Base-by-base conservation (phyloP, 2,888 invertebrate species). In the Pollenia angustigena region DNA sequence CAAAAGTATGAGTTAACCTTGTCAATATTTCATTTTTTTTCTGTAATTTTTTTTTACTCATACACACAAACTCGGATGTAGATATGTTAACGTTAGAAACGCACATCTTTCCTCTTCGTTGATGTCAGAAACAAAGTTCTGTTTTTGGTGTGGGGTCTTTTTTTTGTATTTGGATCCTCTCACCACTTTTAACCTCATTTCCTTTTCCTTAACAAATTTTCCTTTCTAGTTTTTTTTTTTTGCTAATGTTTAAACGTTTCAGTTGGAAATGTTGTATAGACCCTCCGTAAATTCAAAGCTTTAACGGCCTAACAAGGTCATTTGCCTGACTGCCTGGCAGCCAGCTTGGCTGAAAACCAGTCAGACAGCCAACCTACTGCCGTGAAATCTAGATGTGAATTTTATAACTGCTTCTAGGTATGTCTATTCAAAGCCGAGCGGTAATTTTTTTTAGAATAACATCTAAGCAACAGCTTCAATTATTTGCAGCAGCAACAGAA, bases 251-350 rank as follows among this genome's bases (percentile, higher is more conserved):
- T 54, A 23, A 44, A 12, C 40, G 12, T 40, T 74, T 14, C 58
- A n/a, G 14, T 48, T 46, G 11, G 46, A 56, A 66, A 68, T n/a
- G 12, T 46, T 78, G 48, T 78, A 56, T 14, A 44, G 56, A 58
- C 9, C 23, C 23, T 64, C 14, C 23, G n/a, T n/a, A 9, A 23
- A 58, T 32, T 52, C 40, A 52, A 62, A 71, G 44, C 52, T 46
- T 56, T 72, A 2, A 78, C 66, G 85, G 81, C 85, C 81, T 85
- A 81, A 72, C 85, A 81, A 81, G 85, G 85, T 81, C 81, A 76
- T 85, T 81, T 81, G 72, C 62, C 75, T 75, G 75, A 32, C 54
- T 56, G 54, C 62, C 75, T 75, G 75, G 18, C 54, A 44, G 54
- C 12, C 60, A 16, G 50, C 23, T 54, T 54, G 44, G 16, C 32